Base-by-base conservation (phyloP, 2,888 invertebrate species). In the Spatulosminthurus flaviceps region DNA sequence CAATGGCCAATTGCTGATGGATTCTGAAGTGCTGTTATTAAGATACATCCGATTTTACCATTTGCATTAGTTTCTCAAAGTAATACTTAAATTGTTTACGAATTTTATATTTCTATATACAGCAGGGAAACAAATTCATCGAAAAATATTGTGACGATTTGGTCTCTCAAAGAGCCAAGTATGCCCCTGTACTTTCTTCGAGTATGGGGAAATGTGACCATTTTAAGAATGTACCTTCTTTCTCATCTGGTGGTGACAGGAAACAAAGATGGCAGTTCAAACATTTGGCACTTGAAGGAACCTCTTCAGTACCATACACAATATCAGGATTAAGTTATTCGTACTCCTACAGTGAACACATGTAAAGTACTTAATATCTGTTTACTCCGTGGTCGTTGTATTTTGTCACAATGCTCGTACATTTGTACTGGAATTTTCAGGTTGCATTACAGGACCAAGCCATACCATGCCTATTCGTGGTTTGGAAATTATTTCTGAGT, bases 101-200 rank as follows among this genome's bases (percentile, higher is more conserved):
- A 70, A 81, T n/a, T n/a, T n/a, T n/a, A n/a, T n/a, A n/a, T n/a
- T n/a, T n/a, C n/a, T n/a, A n/a, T n/a, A n/a, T n/a, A n/a, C n/a
- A n/a, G n/a, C n/a, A n/a, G 81, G 60, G 81, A 79, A 51, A 84
- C 81, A 67, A 79, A 83, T 43, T 74, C 83, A 13, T 83, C 84
- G 0, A 83, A 83, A 69, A 84, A 83, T 73, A 70, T 84, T 26
- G 77, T 84, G 0, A 84, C 84, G 0, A 78, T 84, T 16, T 84
- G 84, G 84, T 80, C 82, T 24, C n/a, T 83, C 22, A 83, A 83
- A 72, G 84, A 84, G 67, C 84, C 84, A 0, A 84, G 83, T 60
- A 80, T 82, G 78, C 84, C 84, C 0, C 51, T 82, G 19, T 81
- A 80, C 43, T 84, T 83, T 70, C 81, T 84, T 2, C 81, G 84